A percentile compares a stretch with the other conserved stretches of the same genome.
phyloP scores from a whole-genome alignment of 1,140 invertebrate species.

The Colletes gigas region DNA sequence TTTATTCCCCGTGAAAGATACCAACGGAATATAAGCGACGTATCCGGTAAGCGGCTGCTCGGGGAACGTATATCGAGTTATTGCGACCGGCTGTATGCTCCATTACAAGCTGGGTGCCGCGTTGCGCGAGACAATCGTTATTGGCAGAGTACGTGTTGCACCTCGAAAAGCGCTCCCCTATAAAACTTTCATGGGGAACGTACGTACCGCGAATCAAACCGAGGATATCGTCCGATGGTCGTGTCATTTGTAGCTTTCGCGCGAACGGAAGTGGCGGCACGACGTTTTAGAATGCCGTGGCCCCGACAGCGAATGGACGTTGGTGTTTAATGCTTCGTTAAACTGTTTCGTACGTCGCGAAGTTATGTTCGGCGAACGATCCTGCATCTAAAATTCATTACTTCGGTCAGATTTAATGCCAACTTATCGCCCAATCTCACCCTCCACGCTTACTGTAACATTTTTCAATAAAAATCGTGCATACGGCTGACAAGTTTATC shows the following conservation, averaged over 20 bases:
- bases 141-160: conserved; percentile 26
- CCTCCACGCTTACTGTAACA: too few relatives aligned
- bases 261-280: conserved; percentile 15
- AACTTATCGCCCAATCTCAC: too few relatives aligned
- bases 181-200: conserved; percentile 40
- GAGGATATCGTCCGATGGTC: conserved; percentile 1
- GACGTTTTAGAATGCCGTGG: not conserved
- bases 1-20: conserved; percentile 9
- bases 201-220: conserved; percentile 11
- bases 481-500: too few relatives aligned
- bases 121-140: conserved; percentile 37
- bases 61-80: conserved; percentile 27
- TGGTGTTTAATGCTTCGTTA: not conserved
- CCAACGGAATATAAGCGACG: not conserved
- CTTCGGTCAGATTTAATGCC: too few relatives aligned
- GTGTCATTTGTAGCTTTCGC: conserved; percentile 16
- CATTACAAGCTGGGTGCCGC: conserved; percentile 21
- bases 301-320: not conserved
- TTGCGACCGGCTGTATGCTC: conserved; percentile 25
- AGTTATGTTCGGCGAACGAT: too few relatives aligned
- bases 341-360: too few relatives aligned
- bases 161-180: conserved; percentile 10
- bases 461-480: too few relatives aligned
- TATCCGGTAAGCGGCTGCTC: not conserved
- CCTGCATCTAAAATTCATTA: too few relatives aligned